Conservation (phyloP, 2,888 invertebrate species). For the Heliconius ethilla region DNA sequence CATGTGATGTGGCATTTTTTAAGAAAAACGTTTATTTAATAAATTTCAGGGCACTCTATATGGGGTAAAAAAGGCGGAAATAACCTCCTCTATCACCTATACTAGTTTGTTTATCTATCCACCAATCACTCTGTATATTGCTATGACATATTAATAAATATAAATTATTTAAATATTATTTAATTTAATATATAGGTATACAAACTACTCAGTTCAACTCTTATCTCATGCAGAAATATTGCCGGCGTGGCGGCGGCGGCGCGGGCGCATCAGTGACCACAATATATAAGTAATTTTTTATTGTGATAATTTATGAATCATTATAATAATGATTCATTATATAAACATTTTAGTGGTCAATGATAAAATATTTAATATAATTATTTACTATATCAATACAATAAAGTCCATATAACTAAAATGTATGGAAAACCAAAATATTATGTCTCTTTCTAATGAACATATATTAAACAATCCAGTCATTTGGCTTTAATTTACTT, state of each 20-base stretch:
- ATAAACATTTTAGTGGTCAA: constrained; percentile 27
- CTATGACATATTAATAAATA: too few relatives aligned
- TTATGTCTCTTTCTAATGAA: too few relatives aligned
- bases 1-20: too few relatives aligned
- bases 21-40: too few relatives aligned
- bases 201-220: constrained; percentile 41
- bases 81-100: too few relatives aligned
- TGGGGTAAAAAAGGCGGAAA: too few relatives aligned
- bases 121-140: too few relatives aligned
- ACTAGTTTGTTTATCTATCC: too few relatives aligned
- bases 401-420: background rate
- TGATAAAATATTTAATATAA: constrained; percentile 13
- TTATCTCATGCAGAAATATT: constrained; percentile 50
- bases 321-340: constrained; percentile 56
- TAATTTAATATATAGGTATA: constrained; percentile 18
- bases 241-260: constrained; percentile 45
- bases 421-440: too few relatives aligned
- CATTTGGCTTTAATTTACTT: background rate
- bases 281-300: constrained; percentile 55
- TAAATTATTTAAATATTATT: too few relatives aligned
- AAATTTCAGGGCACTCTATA: too few relatives aligned
- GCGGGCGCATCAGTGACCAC: constrained; percentile 48
- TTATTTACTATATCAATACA: constrained; percentile 1
- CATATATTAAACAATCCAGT: background rate
- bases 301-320: constrained; percentile 55